These are phyloP conservation scores for Clinocottus analis DNA, from an alignment of 2,113 vertebrate genomes.

Conservation along the genomic window DNA sequence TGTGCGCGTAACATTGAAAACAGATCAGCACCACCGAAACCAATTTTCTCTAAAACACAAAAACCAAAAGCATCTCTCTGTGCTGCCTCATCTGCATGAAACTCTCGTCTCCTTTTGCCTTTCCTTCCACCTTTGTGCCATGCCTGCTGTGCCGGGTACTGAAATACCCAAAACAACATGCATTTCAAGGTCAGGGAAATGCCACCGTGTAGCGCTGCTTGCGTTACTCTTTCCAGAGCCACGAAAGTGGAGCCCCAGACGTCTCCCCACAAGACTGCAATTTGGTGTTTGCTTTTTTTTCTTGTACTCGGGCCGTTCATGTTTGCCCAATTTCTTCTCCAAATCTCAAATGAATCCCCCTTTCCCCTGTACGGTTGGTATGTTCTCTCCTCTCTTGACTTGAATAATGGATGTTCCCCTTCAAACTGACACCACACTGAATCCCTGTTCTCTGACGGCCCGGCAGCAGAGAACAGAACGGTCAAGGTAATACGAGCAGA, in stretches of 20 bases:
- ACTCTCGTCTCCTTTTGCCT: conserved; percentile 5
- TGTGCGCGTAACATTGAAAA: neutral
- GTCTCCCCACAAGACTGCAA: neutral
- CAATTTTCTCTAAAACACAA: neutral
- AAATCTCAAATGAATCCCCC: conserved; percentile 32
- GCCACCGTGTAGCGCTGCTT: neutral
- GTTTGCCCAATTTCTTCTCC: conserved; percentile 26
- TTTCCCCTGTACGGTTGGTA: conserved; percentile 38
- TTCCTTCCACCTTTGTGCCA: conserved; percentile 15
- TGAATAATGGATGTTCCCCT: conserved; percentile 70
- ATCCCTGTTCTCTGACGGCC: conserved; percentile 57
- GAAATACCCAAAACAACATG: conserved; percentile 28
- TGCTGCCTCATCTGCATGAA: conserved; percentile 16
- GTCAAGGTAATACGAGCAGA: conserved; percentile 69
- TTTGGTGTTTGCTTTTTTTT: neutral
- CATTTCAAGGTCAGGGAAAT: conserved; percentile 35
- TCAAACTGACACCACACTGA: conserved; percentile 59
- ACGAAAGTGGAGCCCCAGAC: neutral
- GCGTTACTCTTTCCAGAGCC: neutral
- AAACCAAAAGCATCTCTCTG: neutral
- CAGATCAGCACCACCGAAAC: neutral
- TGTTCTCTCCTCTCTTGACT: conserved; percentile 60
- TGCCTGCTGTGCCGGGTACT: conserved; percentile 1
- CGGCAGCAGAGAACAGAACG: conserved; percentile 49
- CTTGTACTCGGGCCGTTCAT: conserved; percentile 15